phyloP scores from a whole-genome alignment of 2,113 vertebrate genomes.

The Chloropsis cyanopogon region DNA sequence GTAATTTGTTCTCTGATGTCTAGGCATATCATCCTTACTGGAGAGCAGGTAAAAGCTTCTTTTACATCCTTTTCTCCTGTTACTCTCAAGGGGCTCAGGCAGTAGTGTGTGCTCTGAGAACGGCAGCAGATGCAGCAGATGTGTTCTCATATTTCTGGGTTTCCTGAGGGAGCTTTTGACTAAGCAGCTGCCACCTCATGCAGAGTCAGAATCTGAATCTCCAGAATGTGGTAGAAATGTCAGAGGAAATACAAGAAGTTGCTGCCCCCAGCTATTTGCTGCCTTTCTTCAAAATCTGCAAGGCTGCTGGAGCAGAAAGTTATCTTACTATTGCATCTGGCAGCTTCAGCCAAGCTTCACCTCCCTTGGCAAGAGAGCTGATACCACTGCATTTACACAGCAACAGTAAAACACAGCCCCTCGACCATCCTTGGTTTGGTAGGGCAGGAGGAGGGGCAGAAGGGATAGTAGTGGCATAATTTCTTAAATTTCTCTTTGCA shows the following conservation, averaged over 20 bases:
- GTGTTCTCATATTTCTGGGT: neutral
- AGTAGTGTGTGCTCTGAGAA: neutral
- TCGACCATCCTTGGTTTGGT: neutral
- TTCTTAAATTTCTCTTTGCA: neutral
- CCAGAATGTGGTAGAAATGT: neutral
- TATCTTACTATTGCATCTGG: neutral
- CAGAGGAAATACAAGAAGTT: neutral
- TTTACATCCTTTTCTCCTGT: neutral
- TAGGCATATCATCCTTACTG: neutral
- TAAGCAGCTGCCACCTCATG: neutral
- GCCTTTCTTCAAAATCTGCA: neutral
- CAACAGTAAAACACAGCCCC: neutral
- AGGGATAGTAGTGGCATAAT: neutral
- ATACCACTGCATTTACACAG: neutral
- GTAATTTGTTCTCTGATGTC: neutral
- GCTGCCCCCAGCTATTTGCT: neutral
- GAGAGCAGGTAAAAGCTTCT: neutral
- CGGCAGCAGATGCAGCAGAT: neutral
- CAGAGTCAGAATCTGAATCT: neutral
- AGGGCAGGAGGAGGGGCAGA: neutral
- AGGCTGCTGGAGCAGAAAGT: neutral
- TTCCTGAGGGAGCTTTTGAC: neutral
- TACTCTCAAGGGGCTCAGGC: neutral
- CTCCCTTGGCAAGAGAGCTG: neutral
- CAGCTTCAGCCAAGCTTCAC: neutral